phyloP scores from a whole-genome alignment of 1,140 invertebrate species.

The Micrasema longulum region DNA sequence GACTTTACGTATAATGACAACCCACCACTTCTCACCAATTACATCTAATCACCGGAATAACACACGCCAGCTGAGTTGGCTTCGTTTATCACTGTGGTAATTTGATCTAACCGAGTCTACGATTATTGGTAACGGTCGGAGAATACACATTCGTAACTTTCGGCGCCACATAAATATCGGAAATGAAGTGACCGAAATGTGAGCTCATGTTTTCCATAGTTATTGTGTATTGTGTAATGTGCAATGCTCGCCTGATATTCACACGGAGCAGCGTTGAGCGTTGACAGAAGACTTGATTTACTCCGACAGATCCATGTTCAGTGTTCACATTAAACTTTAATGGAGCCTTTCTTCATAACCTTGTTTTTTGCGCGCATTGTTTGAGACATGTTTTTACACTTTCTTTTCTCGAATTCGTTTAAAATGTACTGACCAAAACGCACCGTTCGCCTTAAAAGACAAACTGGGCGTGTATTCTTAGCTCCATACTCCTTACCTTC shows the following conservation, averaged over 20 bases:
- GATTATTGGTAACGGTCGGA: conserved; percentile 15
- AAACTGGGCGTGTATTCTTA: too few relatives aligned
- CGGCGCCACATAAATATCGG: conserved; percentile 30
- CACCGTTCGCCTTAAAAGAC: too few relatives aligned
- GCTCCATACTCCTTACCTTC: too few relatives aligned
- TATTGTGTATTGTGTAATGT: too few relatives aligned
- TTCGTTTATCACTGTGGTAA: conserved; percentile 26
- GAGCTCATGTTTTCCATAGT: conserved; percentile 18
- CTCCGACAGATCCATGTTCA: too few relatives aligned
- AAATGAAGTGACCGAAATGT: conserved; percentile 21
- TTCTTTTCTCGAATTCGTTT: too few relatives aligned
- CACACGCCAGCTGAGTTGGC: conserved; percentile 12
- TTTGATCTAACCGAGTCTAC: conserved; percentile 8
- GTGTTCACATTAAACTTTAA: too few relatives aligned
- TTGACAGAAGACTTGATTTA: too few relatives aligned
- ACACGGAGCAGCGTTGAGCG: neutral
- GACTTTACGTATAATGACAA: conserved; percentile 12
- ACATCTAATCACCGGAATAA: conserved; percentile 13
- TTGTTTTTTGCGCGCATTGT: too few relatives aligned
- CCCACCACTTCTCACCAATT: conserved; percentile 15
- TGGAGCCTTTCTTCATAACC: too few relatives aligned
- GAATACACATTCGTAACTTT: neutral
- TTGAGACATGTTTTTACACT: too few relatives aligned
- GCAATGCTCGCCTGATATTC: conserved; percentile 15
- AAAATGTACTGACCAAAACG: too few relatives aligned